A percentile compares a stretch with the other conserved stretches of the same genome.
These are phyloP conservation scores for Nudaria mundana DNA, from an alignment of 2,888 invertebrate genomes.

Conservation along the genomic window DNA sequence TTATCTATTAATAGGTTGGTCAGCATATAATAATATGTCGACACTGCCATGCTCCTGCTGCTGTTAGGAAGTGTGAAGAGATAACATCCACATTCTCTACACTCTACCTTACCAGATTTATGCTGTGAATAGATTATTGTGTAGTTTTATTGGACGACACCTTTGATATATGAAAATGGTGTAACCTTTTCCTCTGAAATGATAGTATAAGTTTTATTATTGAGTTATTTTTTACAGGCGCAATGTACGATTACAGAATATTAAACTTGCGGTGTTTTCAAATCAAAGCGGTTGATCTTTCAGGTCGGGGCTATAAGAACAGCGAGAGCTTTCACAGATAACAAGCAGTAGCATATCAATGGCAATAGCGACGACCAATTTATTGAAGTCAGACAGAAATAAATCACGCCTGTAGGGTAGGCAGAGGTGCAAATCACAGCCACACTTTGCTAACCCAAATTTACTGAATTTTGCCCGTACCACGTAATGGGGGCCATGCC, in stretches of 20 bases:
- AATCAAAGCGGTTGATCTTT: conserved; percentile 56
- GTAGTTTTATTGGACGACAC: conserved; percentile 14
- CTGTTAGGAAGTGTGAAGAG: no score
- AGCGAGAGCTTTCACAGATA: conserved; percentile 24
- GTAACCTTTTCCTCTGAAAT: background rate
- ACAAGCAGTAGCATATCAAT: no score
- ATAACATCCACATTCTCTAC: no score
- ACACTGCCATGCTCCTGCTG: no score
- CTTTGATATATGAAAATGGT: conserved; percentile 3
- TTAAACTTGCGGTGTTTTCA: conserved; percentile 66
- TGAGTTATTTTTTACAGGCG: conserved; percentile 13
- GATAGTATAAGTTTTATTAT: conserved; percentile 8
- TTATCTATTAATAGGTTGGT: no score
- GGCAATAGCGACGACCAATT: background rate
- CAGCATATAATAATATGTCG: no score
- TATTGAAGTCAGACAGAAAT: no score
- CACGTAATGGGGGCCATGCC: no score
- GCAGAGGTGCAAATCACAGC: no score
- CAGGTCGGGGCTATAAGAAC: conserved; percentile 18
- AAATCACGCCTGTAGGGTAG: no score
- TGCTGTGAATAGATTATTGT: conserved; percentile 11
- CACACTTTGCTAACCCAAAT: no score
- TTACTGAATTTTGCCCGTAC: no score
- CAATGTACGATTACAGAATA: conserved; percentile 18
- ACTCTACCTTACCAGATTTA: conserved; percentile 3